Base-by-base conservation (phyloP, 2,888 invertebrate genomes). In the Leptopilina drosophilae region DNA sequence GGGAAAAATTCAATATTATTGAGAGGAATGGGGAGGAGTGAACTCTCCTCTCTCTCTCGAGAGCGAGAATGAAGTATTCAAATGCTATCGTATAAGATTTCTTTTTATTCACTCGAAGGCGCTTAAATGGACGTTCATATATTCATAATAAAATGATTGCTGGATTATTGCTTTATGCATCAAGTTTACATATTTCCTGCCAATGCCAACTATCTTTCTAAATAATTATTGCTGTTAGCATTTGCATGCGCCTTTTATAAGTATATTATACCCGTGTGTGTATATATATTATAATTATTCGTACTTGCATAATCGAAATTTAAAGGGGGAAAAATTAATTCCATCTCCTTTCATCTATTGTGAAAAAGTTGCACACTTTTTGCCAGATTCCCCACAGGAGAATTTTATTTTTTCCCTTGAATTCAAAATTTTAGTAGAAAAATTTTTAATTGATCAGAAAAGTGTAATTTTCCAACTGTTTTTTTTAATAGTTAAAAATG, bases 201-300 rank as follows among this genome's bases (percentile, higher is more conserved):
- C 12, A 26, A 69, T 56, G 69, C 69, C 69, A 69, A 33, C 69
- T 53, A 69, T 69, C 53, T 69, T 69, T 69, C 33, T 56, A 20
- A 42, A 42, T 69, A 69, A 69, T 56, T 49, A 49, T 49, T 69
- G 69, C 69, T 69, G 49, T 69, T 33, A 53, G 20, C 53, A 56
- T 69, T 69, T 14, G 26, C 53, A 20, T 69, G 8, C 20, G 42
- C 26, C n/a, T 46, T 46, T 42, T 20, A 62, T 49, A 66, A 66
- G 66, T 46, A 42, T 66, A 42, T 42, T 42, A 8, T 66, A 42
- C n/a, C 9, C 26, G 53, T 12, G 12, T 69, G 33, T 33, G 33
- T 33, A 20, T 20, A 20, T 20, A 20, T 20, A 33, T 33, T 33
- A 53, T 26, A 62, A 62, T 62, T 62, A 20, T 69, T 49, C 69